Conservation (phyloP, 2,113 vertebrate genomes). For the Pelecanoides urinatrix region DNA sequence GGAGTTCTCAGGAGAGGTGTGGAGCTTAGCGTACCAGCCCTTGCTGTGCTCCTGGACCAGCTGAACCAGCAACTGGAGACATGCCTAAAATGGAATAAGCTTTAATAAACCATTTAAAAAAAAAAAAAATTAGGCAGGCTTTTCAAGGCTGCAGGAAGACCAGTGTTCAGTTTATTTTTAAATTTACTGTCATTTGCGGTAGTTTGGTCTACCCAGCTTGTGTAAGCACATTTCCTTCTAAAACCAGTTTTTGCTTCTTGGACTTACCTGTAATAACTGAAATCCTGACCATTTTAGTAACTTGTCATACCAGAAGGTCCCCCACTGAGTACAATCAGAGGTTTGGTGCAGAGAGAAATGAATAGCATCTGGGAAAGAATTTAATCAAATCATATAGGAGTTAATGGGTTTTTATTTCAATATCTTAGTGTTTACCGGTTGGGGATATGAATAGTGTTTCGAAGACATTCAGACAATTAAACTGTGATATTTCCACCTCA, state of each 20-base stretch:
- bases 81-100: not conserved
- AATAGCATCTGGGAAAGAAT: not conserved
- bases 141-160: not conserved
- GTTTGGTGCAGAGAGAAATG: not conserved
- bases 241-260: not conserved
- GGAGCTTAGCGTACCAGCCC: not conserved
- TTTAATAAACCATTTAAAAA: not conserved
- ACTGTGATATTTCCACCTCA: not conserved
- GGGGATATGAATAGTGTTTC: not conserved
- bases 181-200: not conserved
- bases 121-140: not conserved
- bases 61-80: not conserved
- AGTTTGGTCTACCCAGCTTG: not conserved
- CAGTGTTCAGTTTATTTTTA: not conserved
- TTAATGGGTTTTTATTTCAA: not conserved
- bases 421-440: not conserved
- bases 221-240: not conserved
- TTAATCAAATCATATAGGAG: not conserved
- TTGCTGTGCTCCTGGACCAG: not conserved
- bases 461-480: not conserved
- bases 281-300: not conserved
- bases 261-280: not conserved
- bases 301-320: not conserved
- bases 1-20: not conserved
- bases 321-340: not conserved